Conservation (phyloP, 2,888 invertebrate genomes). For the Scelioninae gen. 2 region DNA sequence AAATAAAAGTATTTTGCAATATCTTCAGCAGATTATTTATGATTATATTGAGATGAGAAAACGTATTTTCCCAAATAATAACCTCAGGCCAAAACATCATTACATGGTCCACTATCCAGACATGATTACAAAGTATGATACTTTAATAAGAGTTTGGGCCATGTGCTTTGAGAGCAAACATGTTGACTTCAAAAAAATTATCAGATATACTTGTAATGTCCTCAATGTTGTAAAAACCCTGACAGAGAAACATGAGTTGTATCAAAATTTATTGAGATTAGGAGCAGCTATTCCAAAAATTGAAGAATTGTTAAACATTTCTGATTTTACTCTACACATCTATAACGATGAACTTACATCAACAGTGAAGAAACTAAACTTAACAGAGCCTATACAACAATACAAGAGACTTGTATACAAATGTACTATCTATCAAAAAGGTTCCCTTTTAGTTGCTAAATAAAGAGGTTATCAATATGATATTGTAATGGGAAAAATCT, state of each 20-base stretch:
- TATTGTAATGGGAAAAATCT: not conserved
- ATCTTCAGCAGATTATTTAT: not conserved
- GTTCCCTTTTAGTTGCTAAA: not conserved
- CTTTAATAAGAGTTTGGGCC: not conserved
- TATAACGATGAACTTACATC: no score
- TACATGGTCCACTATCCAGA: no score
- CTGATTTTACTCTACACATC: not conserved
- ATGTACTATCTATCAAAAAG: not conserved
- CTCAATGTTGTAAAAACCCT: not conserved
- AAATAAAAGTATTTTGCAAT: not conserved
- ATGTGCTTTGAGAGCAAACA: constrained; percentile 1
- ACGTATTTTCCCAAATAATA: not conserved
- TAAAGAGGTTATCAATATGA: not conserved
- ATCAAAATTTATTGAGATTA: not conserved
- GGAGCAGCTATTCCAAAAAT: not conserved
- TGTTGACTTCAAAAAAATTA: not conserved
- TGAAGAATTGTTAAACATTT: not conserved
- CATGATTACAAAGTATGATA: not conserved
- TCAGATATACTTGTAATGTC: not conserved
- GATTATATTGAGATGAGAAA: not conserved
- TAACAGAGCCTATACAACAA: no score
- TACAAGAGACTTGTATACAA: no score
- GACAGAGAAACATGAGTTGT: no score
- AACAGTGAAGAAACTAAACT: no score
- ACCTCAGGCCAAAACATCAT: not conserved